Percentiles rank a stretch among this genome's conserved stretches.
These are phyloP conservation scores for Pampus argenteus DNA, from an alignment of 2,797 vertebrate species.

Conservation along the genomic window DNA sequence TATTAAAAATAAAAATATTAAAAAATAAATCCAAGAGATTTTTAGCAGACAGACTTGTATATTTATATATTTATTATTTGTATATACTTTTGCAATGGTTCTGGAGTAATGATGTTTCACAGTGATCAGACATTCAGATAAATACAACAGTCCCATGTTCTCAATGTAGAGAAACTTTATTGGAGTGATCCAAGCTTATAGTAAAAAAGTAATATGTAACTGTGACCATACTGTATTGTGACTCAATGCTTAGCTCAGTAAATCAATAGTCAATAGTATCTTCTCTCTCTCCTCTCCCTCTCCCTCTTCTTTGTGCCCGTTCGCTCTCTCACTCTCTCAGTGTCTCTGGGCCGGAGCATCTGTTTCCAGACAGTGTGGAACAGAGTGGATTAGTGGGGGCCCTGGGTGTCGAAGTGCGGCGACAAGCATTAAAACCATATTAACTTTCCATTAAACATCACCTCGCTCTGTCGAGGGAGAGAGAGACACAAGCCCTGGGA, in stretches of 20 bases:
- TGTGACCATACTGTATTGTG: neutral
- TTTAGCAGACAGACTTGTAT: too few relatives aligned
- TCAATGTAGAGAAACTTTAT: neutral
- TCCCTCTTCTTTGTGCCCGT: neutral
- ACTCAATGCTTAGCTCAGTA: neutral
- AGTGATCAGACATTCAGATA: too few relatives aligned
- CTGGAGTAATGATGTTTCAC: too few relatives aligned
- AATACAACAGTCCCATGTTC: too few relatives aligned
- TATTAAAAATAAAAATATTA: too few relatives aligned
- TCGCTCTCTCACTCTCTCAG: slow-evolving; percentile 10
- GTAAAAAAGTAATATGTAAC: neutral
- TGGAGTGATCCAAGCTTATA: neutral
- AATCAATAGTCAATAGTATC: neutral
- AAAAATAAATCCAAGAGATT: too few relatives aligned
- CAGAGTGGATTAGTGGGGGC: slow-evolving; percentile 80
- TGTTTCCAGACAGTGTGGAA: slow-evolving; percentile 75
- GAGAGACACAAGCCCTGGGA: slow-evolving; percentile 65
- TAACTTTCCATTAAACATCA: slow-evolving; percentile 87
- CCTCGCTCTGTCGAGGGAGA: slow-evolving; percentile 68
- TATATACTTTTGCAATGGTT: too few relatives aligned
- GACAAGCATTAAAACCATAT: slow-evolving; percentile 87
- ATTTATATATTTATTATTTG: too few relatives aligned
- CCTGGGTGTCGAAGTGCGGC: slow-evolving; percentile 70
- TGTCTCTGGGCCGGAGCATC: slow-evolving; percentile 63
- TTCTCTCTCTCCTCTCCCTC: slow-evolving; percentile 5